Evolutionary conservation across 2,888 invertebrate species (phyloP), one percentile per base, ranked within the genome.

Genomic region (Unio pictorum): DNA sequence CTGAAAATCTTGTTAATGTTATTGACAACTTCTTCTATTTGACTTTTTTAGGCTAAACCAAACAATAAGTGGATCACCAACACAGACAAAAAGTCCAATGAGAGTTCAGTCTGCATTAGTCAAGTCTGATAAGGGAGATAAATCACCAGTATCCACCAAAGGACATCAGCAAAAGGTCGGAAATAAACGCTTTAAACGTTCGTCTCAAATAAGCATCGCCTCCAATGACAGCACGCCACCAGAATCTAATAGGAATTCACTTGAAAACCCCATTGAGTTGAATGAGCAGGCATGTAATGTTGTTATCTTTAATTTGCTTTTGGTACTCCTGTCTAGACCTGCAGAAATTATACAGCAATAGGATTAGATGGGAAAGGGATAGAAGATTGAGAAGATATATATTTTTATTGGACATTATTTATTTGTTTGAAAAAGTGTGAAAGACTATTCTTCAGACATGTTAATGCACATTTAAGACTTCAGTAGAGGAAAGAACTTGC

Each of bases 231-330:
- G 74, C 55, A 74, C 72, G 34, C 72, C 72, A 26, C 73, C 74
- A 58, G 59, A 59, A 58, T 72, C 70, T 69, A 79, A 83, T 68
- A 78, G 86, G 65, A 86, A 84, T 77, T 85, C 85, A 62, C 78
- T 81, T 61, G 84, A 84, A 72, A 79, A 82, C 68, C 81, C 84
- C 74, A 86, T 87, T 76, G 87, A 86, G 81, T 84, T 88, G 73
- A 92, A 94, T 66, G 95, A 96, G 91, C 95, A 95, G 93, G 96
- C 95, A 91, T 84, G 83, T 82, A 75, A 63, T 61, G 66, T 74
- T 69, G 64, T 80, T 75, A 73, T 75, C 59, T 71, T 68, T 70
- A 69, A 61, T 74, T 67, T 69, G 67, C 68, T 61, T 73, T 66
- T 30, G 2, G 15, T 45, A 45, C 61, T 75, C 59, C 34, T 28